phyloP scores from a whole-genome alignment of 2,113 vertebrate genomes.

The Thamnaconus septentrionalis region DNA sequence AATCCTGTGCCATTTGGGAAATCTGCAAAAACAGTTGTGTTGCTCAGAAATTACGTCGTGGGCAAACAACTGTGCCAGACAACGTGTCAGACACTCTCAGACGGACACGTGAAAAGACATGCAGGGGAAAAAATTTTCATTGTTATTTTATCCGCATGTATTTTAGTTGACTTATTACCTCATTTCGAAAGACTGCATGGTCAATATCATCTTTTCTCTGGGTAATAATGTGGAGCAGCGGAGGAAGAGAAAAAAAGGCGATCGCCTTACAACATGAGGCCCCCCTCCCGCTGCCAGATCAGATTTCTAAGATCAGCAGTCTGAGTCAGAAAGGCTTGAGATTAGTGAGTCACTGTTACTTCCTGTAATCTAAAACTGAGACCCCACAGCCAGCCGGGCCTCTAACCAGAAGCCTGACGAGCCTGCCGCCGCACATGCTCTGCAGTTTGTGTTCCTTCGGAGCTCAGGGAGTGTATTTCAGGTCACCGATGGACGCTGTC shows the following conservation, averaged over 20 bases:
- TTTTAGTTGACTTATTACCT: conserved; percentile 2
- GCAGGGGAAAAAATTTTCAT: background rate
- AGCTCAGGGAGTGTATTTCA: conserved; percentile 20
- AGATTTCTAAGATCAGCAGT: conserved; percentile 60
- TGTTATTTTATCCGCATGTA: background rate
- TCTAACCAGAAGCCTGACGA: background rate
- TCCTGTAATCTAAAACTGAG: conserved; percentile 67
- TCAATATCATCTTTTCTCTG: conserved; percentile 23
- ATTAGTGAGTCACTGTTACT: conserved; percentile 66
- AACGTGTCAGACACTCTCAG: conserved; percentile 28
- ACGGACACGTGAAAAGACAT: conserved; percentile 16
- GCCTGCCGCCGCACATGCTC: conserved; percentile 9
- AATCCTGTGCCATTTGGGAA: conserved; percentile 62
- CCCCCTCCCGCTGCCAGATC: conserved; percentile 51
- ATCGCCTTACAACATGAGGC: conserved; percentile 47
- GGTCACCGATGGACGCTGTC: conserved; percentile 20
- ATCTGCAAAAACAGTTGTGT: conserved; percentile 59
- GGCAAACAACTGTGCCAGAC: conserved; percentile 33
- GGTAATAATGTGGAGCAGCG: conserved; percentile 24
- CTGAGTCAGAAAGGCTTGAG: conserved; percentile 60
- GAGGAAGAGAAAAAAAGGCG: conserved; percentile 2
- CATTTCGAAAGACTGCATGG: background rate
- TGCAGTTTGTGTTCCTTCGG: conserved; percentile 7
- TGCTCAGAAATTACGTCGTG: conserved; percentile 36
- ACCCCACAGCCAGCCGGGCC: conserved; percentile 54